Evolutionary conservation across 1,140 invertebrate genomes (phyloP), one percentile per base, ranked within the genome.

Genomic region (Lepidurus apus): DNA sequence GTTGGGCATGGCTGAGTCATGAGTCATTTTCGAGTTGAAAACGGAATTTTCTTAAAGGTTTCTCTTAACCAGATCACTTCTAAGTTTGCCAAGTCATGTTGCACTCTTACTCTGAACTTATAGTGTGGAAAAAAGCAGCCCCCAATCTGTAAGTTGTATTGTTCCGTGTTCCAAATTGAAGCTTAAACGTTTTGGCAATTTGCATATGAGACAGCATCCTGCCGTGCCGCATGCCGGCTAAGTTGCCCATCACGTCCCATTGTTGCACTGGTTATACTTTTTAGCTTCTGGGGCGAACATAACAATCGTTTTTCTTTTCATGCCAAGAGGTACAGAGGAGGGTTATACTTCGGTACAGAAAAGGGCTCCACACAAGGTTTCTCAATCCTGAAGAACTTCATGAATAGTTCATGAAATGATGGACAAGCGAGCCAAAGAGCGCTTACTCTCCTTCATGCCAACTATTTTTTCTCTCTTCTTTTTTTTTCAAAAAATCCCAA

Each of bases 391-490:
- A 34, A 34, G 34, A 21, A 65, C 53, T 65, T 65, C 53, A 65
- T 65, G 53, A 65, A 65, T 65, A 65, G 17, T 65, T 13, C 53
- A 65, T 65, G 53, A 65, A 65, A 65, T 65, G 53, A 65, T 65
- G 53, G 53, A 17, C 53, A 65, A 13, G 53, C 53, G 21, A 65
- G 53, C 7, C 17, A 13, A 65, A 65, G 13, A 21, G 53, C 13
- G 21, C 5, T 21, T n/a, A 65, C 17, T 21, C 53, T n/a, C 4
- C 53, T 9, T 21, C 53, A 65, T 21, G 21, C 53, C 17, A 65
- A 65, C 53, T 8, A n/a, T 21, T 65, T 65, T 17, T 65, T 7
- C 47, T 21, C 13, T 65, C 21, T 65, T 21, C 8, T 65, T 10
- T 10, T 7, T 11, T 65, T 65, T 65, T 65, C 13, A 65, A 65